phyloP scores from a whole-genome alignment of 2,888 invertebrate genomes.

The Mythimna impura region DNA sequence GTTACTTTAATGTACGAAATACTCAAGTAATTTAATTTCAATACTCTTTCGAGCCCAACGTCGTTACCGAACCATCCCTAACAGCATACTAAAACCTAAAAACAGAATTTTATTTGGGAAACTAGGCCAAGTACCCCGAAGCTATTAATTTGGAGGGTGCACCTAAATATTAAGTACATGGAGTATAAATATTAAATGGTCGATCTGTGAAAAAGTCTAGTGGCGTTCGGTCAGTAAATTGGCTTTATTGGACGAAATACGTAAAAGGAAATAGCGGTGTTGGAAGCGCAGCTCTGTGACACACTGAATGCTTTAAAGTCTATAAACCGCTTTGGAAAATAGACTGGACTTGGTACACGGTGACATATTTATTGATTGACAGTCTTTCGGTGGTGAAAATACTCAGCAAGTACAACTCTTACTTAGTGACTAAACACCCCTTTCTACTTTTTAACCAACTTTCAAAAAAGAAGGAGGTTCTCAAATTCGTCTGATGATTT shows the following conservation, averaged over 20 bases:
- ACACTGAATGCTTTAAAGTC: constrained; percentile 45
- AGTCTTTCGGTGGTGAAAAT: not conserved
- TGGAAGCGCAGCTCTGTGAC: constrained; percentile 31
- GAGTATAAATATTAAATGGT: constrained; percentile 68
- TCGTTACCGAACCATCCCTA: constrained; percentile 47
- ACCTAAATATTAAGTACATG: constrained; percentile 65
- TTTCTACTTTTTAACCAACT: no score
- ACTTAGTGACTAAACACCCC: no score
- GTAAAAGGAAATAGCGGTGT: constrained; percentile 64
- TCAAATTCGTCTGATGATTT: no score
- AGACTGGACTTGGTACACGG: not conserved
- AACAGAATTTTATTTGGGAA: constrained; percentile 56
- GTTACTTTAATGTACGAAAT: constrained; percentile 51
- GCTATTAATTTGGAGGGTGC: constrained; percentile 60
- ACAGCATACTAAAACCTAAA: constrained; percentile 59
- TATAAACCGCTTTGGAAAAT: constrained; percentile 41
- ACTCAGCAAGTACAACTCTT: no score
- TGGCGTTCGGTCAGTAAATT: constrained; percentile 68
- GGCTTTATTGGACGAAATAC: constrained; percentile 69
- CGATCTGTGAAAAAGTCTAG: constrained; percentile 62
- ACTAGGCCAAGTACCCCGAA: constrained; percentile 55
- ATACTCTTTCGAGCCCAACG: constrained; percentile 53
- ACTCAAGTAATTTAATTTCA: constrained; percentile 58
- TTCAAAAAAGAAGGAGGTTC: no score
- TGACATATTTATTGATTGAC: not conserved